Evolutionary conservation across 1,140 invertebrate species (phyloP), one percentile per base, ranked within the genome.

Genomic region (Chelonus insularis): DNA sequence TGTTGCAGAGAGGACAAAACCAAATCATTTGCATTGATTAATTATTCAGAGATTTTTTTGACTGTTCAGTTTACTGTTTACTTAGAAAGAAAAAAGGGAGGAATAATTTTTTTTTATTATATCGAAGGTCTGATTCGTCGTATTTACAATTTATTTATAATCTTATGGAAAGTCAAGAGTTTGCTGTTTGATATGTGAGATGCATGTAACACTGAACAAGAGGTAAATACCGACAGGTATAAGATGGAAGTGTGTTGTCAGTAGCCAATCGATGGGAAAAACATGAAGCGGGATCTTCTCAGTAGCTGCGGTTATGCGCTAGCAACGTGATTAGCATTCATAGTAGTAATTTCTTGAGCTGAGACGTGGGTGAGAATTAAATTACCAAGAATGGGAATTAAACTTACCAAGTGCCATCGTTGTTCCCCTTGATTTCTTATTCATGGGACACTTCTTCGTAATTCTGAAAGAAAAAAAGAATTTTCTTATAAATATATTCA

Each of bases 381-480:
- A 57, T 54, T 34, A 50, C 43, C 20, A 20, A 9, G 29, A 56
- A 60, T 66, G 65, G 48, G 62, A 41, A 61, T 64, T 68, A 66
- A 59, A 72, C 75, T 78, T 68, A 78, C 76, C 76, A 67, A 61
- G 50, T 45, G 59, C 59, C 59, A 61, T 61, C 29, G 41, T 61
- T 18, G 23, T 39, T 45, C 5, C 21, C 18, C 4, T 32, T n/a
- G n/a, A 14, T 56, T 45, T 37, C 34, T 5, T 16, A 37, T 21
- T 25, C 32, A 51, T 51, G 34, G 34, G 60, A 59, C 64, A 57
- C 51, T 64, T 57, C 54, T 62, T 52, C 41, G 56, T 47, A 47
- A 25, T 54, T 60, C 72, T 74, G 69, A 37, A 71, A 68, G 58
- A 68, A 21, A 67, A 74, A 65, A 71, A 68, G 64, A 64, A 69